Evolutionary conservation across 92 coral and sea anemone genomes (phyloP).

Genomic region (Actinostola sp.): DNA sequence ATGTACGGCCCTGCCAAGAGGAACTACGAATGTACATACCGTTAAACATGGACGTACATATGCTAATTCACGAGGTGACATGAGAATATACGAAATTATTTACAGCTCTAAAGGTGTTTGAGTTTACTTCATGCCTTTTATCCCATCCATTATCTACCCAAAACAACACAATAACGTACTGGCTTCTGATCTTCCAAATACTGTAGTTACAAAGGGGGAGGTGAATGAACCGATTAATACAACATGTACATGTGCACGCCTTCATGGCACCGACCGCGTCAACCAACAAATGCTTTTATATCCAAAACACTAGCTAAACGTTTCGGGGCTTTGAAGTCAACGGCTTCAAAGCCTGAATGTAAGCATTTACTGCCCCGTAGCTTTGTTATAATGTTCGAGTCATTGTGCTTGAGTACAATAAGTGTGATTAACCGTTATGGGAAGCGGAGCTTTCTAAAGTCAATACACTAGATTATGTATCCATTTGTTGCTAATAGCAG

Average conservation of each 20-base stretch:
- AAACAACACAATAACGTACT: too few species aligned
- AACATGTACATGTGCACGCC: constrained; percentile 12
- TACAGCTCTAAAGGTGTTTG: too few species aligned
- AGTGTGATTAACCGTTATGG: neutral
- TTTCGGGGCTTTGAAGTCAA: neutral
- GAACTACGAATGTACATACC: too few species aligned
- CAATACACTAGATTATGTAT: neutral
- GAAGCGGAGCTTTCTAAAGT: neutral
- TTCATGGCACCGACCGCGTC: neutral
- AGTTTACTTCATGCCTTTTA: too few species aligned
- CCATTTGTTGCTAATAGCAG: neutral
- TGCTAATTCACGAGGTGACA: too few species aligned
- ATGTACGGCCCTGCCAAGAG: too few species aligned
- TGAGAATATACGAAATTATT: too few species aligned
- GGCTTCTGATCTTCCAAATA: too few species aligned
- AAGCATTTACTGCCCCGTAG: neutral
- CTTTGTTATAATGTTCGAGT: neutral
- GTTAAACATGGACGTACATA: too few species aligned
- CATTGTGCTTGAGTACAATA: constrained; percentile 1
- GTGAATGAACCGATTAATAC: neutral
- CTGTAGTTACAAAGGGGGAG: neutral
- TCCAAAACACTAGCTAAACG: neutral
- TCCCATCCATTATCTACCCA: too few species aligned
- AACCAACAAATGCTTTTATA: neutral
- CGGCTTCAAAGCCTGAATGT: neutral